A percentile compares a stretch with the other conserved stretches of the same genome.
phyloP scores from a whole-genome alignment of 2,888 invertebrate genomes.

The Anarsia innoxiella region DNA sequence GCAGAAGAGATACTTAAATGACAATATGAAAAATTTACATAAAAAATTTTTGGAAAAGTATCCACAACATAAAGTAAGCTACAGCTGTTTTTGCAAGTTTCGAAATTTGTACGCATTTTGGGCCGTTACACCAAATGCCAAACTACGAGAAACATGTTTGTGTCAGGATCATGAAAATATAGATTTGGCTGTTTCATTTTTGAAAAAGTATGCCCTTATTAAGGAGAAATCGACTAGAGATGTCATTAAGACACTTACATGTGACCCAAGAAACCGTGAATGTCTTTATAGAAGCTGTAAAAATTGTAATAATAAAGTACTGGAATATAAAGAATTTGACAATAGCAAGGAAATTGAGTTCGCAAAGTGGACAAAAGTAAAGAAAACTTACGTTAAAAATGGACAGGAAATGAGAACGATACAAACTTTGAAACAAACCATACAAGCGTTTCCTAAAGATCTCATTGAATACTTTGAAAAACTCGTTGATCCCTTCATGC shows the following conservation, averaged over 20 bases:
- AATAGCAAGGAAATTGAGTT: neutral
- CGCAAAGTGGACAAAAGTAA: neutral
- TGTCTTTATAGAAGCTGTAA: neutral
- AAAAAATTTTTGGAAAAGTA: neutral
- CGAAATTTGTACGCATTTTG: neutral
- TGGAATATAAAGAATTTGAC: neutral
- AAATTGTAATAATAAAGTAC: neutral
- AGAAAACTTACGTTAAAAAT: neutral
- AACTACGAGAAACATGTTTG: neutral
- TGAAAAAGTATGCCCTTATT: neutral
- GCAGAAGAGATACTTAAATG: neutral
- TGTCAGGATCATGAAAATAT: neutral
- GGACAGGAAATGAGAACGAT: neutral
- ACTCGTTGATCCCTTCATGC: neutral
- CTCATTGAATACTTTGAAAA: conserved; percentile 2
- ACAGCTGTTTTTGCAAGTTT: neutral
- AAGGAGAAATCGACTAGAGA: neutral
- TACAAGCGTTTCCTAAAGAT: neutral
- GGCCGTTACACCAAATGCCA: neutral
- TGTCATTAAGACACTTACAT: neutral
- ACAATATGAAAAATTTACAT: neutral
- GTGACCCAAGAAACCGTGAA: neutral
- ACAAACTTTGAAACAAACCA: neutral
- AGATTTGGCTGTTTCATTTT: neutral
- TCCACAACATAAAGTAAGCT: neutral